Conservation (phyloP, 1,140 invertebrate genomes). For the Hypothenemus hampei region DNA sequence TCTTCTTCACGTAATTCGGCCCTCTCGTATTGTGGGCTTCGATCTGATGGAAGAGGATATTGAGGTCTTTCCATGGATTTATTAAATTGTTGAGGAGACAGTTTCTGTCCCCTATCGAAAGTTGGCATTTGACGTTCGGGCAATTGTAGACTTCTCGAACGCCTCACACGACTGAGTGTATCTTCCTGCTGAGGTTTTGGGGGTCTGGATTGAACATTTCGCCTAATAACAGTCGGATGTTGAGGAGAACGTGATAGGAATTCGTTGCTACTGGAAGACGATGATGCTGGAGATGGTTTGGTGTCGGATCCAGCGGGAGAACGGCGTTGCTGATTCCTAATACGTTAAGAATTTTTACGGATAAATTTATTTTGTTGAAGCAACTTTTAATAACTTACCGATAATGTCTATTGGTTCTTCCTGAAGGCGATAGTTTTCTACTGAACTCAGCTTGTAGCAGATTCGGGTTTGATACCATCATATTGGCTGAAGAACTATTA, state of each 20-base stretch:
- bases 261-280: constrained; percentile 48
- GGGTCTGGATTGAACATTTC: constrained; percentile 28
- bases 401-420: constrained; percentile 38
- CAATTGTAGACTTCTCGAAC: constrained; percentile 54
- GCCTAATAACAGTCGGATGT: constrained; percentile 37
- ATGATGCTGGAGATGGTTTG: constrained; percentile 49
- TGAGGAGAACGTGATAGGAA: constrained; percentile 43
- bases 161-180: constrained; percentile 48
- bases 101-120: constrained; percentile 28
- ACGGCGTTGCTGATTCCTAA: constrained; percentile 41
- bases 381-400: constrained; percentile 3
- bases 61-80: constrained; percentile 9
- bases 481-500: constrained; percentile 47
- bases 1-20: constrained; percentile 49
- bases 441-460: constrained; percentile 18
- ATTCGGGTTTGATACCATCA: constrained; percentile 34
- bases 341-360: neutral
- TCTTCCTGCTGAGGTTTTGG: constrained; percentile 36
- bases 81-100: constrained; percentile 42
- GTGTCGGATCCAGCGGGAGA: constrained; percentile 48
- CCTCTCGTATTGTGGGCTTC: constrained; percentile 19
- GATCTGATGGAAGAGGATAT: neutral
- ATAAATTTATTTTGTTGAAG: neutral
- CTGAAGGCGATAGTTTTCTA: constrained; percentile 46
- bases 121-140: constrained; percentile 51